These are phyloP conservation scores for Anhinga rufa DNA, from an alignment of 2,113 vertebrate species.

Conservation along the genomic window DNA sequence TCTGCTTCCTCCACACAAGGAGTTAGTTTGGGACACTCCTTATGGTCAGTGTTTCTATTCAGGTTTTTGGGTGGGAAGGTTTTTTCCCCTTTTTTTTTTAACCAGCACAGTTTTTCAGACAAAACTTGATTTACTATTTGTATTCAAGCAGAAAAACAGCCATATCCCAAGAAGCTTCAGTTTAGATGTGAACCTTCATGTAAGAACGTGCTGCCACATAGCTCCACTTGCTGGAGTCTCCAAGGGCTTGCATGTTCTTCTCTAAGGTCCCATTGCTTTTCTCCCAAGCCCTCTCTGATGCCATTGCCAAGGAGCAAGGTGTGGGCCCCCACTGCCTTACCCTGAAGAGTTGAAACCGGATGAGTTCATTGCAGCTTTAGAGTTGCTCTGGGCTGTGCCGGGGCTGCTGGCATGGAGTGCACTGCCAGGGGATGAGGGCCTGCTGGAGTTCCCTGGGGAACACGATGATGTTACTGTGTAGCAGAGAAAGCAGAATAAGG, in stretches of 20 bases:
- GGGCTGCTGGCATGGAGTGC: conserved; percentile 74
- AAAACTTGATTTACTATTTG: neutral
- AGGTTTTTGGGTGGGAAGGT: neutral
- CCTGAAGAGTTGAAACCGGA: conserved; percentile 77
- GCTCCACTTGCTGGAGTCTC: neutral
- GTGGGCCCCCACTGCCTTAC: conserved; percentile 32
- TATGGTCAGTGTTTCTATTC: neutral
- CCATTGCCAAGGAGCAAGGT: neutral
- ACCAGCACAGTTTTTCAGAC: neutral
- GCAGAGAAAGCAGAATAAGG: conserved; percentile 27
- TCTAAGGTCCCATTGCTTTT: neutral
- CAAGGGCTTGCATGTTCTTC: rapidly evolving
- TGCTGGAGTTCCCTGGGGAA: conserved; percentile 77
- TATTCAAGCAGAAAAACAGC: neutral
- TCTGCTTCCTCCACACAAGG: neutral
- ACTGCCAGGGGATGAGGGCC: conserved; percentile 73
- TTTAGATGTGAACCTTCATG: neutral
- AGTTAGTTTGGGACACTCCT: neutral
- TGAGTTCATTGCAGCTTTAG: conserved; percentile 72
- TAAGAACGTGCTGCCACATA: rapidly evolving
- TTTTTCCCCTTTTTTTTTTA: neutral
- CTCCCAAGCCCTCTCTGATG: rapidly evolving
- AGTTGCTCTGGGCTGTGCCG: conserved; percentile 70
- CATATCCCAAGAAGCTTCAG: neutral
- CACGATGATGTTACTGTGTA: conserved; percentile 76